Evolutionary conservation across 2,888 invertebrate genomes (phyloP).

Genomic region (Lapara coniferarum): DNA sequence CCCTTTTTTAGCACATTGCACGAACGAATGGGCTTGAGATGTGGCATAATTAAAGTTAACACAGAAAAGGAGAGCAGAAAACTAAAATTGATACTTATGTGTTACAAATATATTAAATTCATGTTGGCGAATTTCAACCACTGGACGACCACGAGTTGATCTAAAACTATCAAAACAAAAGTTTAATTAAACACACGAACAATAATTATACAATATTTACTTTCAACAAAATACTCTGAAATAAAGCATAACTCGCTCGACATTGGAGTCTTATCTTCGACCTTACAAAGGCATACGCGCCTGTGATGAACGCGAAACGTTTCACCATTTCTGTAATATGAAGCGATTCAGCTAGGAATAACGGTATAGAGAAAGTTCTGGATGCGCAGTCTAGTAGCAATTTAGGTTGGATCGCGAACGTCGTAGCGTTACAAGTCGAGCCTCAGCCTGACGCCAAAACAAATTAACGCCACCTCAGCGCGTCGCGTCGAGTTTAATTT

Average conservation of each 20-base stretch:
- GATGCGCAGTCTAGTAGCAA: not conserved
- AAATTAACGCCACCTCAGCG: conserved; percentile 69
- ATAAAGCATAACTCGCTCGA: not conserved
- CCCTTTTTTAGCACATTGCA: too few relatives aligned
- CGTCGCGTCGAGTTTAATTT: conserved; percentile 72
- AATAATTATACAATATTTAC: not conserved
- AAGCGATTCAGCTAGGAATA: conserved; percentile 11
- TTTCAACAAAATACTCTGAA: not conserved
- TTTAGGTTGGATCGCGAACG: conserved; percentile 27
- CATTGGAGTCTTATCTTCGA: conserved; percentile 16
- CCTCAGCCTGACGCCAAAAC: conserved; percentile 61
- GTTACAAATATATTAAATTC: too few relatives aligned
- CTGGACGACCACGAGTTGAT: too few relatives aligned
- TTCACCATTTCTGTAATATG: conserved; percentile 1
- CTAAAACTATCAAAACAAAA: not conserved
- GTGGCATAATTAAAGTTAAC: too few relatives aligned
- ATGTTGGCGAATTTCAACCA: too few relatives aligned
- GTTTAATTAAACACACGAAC: not conserved
- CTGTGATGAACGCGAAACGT: not conserved
- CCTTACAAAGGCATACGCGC: not conserved
- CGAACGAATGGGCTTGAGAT: too few relatives aligned
- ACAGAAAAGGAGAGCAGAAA: too few relatives aligned
- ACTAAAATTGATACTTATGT: too few relatives aligned
- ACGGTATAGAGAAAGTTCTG: not conserved
- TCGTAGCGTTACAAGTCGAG: conserved; percentile 27